These are phyloP conservation scores for Ceyx margarethae DNA, from an alignment of 2,113 vertebrate species.

Conservation along the genomic window DNA sequence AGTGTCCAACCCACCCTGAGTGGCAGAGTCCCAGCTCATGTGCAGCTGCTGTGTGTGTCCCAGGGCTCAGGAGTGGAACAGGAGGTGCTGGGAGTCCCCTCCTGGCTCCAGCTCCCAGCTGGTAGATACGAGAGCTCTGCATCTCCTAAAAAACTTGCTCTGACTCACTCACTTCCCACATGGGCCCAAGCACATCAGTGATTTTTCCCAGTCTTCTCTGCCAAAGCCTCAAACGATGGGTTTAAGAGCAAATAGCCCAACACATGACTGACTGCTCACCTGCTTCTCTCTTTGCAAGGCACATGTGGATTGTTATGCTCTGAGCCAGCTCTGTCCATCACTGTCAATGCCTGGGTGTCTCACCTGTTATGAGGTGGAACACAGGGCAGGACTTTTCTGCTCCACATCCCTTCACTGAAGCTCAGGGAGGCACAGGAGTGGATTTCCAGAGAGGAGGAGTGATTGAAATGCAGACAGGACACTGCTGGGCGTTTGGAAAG, in stretches of 20 bases:
- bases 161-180: background rate
- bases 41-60: background rate
- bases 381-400: background rate
- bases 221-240: background rate
- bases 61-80: background rate
- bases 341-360: background rate
- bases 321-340: background rate
- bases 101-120: background rate
- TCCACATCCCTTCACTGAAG: background rate
- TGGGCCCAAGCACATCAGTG: background rate
- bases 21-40: background rate
- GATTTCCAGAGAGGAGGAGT: background rate
- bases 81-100: rapidly evolving
- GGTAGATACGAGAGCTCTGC: background rate
- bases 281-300: background rate
- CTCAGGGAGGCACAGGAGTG: background rate
- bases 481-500: background rate
- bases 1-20: background rate
- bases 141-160: background rate
- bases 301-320: background rate
- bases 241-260: background rate
- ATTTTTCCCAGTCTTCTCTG: background rate
- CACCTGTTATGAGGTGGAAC: rapidly evolving
- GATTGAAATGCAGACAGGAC: background rate
- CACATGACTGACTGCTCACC: background rate